These are phyloP conservation scores for Dolichotis patagonum DNA, from an alignment of 2,113 vertebrate species.

Conservation along the genomic window DNA sequence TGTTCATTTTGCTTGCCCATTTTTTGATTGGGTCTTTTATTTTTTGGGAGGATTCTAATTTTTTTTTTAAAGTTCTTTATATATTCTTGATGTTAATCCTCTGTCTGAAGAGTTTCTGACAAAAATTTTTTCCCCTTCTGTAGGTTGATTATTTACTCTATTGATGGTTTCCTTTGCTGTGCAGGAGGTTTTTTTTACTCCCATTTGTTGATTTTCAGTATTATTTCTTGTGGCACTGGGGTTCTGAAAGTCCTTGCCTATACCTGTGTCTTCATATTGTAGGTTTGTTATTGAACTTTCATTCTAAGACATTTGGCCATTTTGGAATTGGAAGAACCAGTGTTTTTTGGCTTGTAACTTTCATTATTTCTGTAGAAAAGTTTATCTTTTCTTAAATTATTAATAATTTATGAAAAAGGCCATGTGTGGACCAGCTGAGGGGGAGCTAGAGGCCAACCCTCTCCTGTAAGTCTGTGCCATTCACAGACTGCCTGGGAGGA, in stretches of 20 bases:
- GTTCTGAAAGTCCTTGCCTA: not conserved
- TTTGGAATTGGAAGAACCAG: conserved; percentile 23
- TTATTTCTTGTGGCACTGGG: not conserved
- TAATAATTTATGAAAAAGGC: not conserved
- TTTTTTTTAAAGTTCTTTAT: too few relatives aligned
- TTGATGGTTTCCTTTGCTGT: not conserved
- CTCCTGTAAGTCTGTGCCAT: too few relatives aligned
- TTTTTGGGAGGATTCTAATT: too few relatives aligned
- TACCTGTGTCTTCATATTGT: not conserved
- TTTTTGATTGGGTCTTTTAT: too few relatives aligned
- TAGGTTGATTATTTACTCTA: not conserved
- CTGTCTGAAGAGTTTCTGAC: not conserved
- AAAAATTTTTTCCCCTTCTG: not conserved
- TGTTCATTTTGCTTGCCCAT: too few relatives aligned
- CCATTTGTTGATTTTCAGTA: not conserved
- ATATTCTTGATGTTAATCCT: too few relatives aligned
- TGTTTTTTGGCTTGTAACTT: not conserved
- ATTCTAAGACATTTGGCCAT: not conserved
- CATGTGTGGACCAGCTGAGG: too few relatives aligned
- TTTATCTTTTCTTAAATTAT: conserved; percentile 42
- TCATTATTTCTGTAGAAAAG: conserved; percentile 34
- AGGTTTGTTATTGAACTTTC: not conserved
- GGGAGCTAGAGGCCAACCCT: too few relatives aligned
- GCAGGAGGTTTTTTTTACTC: not conserved
- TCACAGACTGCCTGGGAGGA: too few relatives aligned